phyloP scores from a whole-genome alignment of 2,888 invertebrate species.

The Agonopterix heracliana region DNA sequence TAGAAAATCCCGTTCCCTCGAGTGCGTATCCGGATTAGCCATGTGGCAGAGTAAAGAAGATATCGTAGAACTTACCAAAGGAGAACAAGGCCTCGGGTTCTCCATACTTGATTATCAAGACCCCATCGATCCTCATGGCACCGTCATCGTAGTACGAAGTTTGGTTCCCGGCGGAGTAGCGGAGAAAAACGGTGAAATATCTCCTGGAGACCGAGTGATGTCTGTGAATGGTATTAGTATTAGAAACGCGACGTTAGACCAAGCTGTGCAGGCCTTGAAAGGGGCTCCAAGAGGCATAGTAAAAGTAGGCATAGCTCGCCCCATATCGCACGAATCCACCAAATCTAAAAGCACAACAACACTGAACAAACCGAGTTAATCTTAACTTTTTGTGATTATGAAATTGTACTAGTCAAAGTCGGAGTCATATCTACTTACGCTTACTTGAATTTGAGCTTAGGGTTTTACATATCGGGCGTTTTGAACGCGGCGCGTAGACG shows the following conservation, averaged over 20 bases:
- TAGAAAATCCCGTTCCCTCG: conserved; percentile 92
- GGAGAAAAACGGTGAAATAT: conserved; percentile 93
- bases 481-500: conserved; percentile 19
- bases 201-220: conserved; percentile 95
- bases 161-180: conserved; percentile 99
- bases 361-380: conserved; percentile 64
- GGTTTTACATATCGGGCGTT: conserved; percentile 42
- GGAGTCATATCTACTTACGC: conserved; percentile 58
- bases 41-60: conserved; percentile 98
- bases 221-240: conserved; percentile 94
- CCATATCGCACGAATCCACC: conserved; percentile 73
- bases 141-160: conserved; percentile 97
- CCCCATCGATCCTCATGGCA: conserved; percentile 95
- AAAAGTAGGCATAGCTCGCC: conserved; percentile 93
- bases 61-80: conserved; percentile 93
- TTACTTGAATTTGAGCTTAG: conserved; percentile 26
- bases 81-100: conserved; percentile 97
- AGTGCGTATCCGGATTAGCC: conserved; percentile 95
- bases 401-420: conserved; percentile 60
- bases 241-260: conserved; percentile 94
- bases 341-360: conserved; percentile 52
- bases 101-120: conserved; percentile 99
- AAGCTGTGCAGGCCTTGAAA: conserved; percentile 96
- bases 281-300: conserved; percentile 94
- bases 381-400: conserved; percentile 28